phyloP scores from a whole-genome alignment of 2,797 vertebrate species.

The Crocodylus rhombifer region DNA sequence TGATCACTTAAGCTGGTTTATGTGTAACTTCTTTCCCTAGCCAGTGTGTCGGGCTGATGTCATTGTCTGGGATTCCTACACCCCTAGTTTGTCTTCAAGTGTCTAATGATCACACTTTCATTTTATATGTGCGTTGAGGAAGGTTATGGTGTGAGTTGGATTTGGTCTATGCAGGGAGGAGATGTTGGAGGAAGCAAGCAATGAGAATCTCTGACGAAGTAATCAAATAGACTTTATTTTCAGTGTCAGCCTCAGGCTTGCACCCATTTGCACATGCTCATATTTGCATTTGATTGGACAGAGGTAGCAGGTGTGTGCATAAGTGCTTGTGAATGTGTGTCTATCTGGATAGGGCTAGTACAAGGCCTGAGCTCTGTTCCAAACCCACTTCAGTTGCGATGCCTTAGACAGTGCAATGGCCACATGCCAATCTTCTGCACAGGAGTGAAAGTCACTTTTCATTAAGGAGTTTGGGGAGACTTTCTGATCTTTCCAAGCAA shows the following conservation, averaged over 20 bases:
- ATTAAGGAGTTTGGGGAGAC: rapidly evolving
- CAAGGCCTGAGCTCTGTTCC: background rate
- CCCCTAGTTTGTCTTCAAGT: background rate
- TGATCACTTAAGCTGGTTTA: no score
- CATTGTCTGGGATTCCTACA: background rate
- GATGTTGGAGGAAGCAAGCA: background rate
- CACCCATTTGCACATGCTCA: background rate
- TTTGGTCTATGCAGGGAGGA: no score
- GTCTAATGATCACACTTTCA: background rate
- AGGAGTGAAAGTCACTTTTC: background rate
- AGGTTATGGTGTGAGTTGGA: no score
- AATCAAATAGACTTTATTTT: background rate
- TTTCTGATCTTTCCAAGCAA: no score
- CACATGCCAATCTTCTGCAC: background rate
- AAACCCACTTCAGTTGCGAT: no score
- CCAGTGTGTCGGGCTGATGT: no score
- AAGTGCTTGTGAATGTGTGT: background rate
- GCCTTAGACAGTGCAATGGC: background rate
- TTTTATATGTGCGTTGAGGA: background rate
- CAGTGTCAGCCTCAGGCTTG: background rate
- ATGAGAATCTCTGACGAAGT: background rate
- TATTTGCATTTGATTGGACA: background rate
- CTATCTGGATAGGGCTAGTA: background rate
- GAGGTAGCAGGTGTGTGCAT: background rate
- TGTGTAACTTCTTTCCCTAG: no score